Percentiles rank a stretch among this genome's conserved stretches.
Evolutionary conservation across 1,140 invertebrate species (phyloP).

Genomic region (Scaptodrosophila lebanonensis): DNA sequence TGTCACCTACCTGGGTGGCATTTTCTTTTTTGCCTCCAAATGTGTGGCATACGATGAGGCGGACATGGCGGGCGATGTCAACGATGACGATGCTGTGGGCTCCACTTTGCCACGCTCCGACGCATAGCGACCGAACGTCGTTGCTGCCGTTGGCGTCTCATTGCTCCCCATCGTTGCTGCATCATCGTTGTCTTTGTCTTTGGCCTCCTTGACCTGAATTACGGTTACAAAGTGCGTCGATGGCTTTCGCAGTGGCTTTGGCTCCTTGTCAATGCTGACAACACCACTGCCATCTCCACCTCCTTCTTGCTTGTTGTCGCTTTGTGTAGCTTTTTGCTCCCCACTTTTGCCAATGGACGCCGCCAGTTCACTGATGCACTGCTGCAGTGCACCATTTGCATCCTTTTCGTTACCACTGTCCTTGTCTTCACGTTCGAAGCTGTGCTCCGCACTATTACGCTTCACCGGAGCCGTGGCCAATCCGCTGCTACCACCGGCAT

Average conservation of each 20-base stretch:
- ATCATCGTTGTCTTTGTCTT: slow-evolving; percentile 63
- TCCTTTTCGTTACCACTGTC: slow-evolving; percentile 73
- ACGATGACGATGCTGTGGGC: slow-evolving; percentile 65
- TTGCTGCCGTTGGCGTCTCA: slow-evolving; percentile 34
- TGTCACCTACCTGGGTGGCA: slow-evolving; percentile 80
- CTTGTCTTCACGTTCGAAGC: slow-evolving; percentile 70
- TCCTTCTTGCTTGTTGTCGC: slow-evolving; percentile 1
- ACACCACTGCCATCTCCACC: neutral
- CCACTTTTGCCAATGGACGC: slow-evolving; percentile 73
- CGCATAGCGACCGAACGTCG: slow-evolving; percentile 53
- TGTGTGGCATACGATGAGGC: slow-evolving; percentile 76
- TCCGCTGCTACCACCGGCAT: slow-evolving; percentile 22
- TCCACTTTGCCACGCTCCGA: slow-evolving; percentile 32
- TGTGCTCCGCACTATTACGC: slow-evolving; percentile 47
- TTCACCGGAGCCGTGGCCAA: slow-evolving; percentile 42
- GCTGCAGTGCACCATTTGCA: slow-evolving; percentile 73
- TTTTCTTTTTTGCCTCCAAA: slow-evolving; percentile 79
- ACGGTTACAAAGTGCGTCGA: slow-evolving; percentile 91
- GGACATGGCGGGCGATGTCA: slow-evolving; percentile 77
- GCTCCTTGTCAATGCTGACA: slow-evolving; percentile 2
- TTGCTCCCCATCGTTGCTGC: slow-evolving; percentile 24
- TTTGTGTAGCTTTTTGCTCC: slow-evolving; percentile 42
- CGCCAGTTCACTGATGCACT: slow-evolving; percentile 83
- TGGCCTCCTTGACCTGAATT: slow-evolving; percentile 87
- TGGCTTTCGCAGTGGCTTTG: slow-evolving; percentile 70